Conservation (phyloP, 2,888 invertebrate genomes). For the Panopea generosa region DNA sequence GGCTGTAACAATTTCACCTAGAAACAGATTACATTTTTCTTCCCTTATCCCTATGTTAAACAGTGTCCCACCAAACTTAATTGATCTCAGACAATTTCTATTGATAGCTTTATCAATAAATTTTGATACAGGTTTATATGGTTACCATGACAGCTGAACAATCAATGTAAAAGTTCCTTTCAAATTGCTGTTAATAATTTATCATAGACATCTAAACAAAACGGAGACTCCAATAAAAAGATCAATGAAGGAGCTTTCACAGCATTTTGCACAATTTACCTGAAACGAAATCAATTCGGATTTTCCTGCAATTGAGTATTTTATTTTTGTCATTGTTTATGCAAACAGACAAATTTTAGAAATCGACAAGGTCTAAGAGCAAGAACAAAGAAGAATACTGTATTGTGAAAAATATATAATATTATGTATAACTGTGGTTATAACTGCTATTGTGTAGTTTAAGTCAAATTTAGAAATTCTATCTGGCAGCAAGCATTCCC, state of each 20-base stretch:
- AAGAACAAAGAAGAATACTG: too few relatives aligned
- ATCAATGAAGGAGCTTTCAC: constrained; percentile 27
- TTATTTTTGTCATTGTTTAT: too few relatives aligned
- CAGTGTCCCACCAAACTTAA: not conserved
- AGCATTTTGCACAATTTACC: constrained; percentile 18
- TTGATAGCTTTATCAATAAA: constrained; percentile 52
- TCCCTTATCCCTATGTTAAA: not conserved
- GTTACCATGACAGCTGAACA: constrained; percentile 60
- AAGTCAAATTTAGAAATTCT: too few relatives aligned
- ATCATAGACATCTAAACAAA: constrained; percentile 31
- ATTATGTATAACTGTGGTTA: too few relatives aligned
- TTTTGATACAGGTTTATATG: constrained; percentile 51
- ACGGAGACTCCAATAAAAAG: constrained; percentile 17
- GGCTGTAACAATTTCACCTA: not conserved
- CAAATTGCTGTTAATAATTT: constrained; percentile 61
- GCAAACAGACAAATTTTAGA: too few relatives aligned
- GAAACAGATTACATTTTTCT: not conserved
- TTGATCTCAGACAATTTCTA: constrained; percentile 19
- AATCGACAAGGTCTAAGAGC: too few relatives aligned
- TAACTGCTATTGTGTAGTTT: too few relatives aligned
- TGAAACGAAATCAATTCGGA: not conserved
- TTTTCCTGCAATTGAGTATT: too few relatives aligned
- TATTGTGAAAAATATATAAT: too few relatives aligned
- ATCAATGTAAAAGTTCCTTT: constrained; percentile 52
- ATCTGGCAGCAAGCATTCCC: too few relatives aligned